Conservation (phyloP, 2,113 vertebrate species). For the Limnothrissa miodon region DNA sequence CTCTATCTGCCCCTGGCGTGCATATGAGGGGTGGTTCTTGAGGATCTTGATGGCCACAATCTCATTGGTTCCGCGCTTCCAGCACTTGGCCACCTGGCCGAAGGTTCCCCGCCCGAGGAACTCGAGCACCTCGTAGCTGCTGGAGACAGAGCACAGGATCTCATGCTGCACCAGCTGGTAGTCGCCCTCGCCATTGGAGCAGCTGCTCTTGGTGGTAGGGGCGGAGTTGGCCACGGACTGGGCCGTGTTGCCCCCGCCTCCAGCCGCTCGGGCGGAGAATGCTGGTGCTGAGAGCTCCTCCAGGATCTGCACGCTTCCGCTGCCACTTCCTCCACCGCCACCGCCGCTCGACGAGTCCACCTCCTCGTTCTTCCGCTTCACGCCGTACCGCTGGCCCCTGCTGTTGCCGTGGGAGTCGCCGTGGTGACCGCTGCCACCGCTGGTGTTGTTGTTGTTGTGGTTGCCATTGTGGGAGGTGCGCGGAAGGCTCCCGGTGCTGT, state of each 20-base stretch:
- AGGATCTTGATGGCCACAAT: constrained; percentile 98
- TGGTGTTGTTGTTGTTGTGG: not conserved
- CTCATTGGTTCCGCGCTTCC: constrained; percentile 97
- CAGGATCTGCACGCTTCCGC: constrained; percentile 96
- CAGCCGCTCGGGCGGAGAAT: constrained; percentile 89
- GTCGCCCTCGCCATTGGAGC: constrained; percentile 92
- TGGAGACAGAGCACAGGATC: constrained; percentile 95
- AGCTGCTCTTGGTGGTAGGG: constrained; percentile 92
- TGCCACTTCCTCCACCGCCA: constrained; percentile 71
- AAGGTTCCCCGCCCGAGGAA: constrained; percentile 95
- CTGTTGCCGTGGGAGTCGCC: constrained; percentile 69
- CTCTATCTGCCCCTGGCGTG: constrained; percentile 97
- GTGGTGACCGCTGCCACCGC: constrained; percentile 74
- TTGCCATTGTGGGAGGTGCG: constrained; percentile 43
- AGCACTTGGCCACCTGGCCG: constrained; percentile 96
- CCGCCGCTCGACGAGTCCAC: constrained; percentile 59
- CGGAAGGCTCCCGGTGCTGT: constrained; percentile 86
- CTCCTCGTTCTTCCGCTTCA: constrained; percentile 96
- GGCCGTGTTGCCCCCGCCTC: constrained; percentile 83
- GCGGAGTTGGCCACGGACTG: constrained; percentile 78
- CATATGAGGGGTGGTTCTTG: constrained; percentile 97
- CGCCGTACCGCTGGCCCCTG: constrained; percentile 85
- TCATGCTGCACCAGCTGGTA: constrained; percentile 98
- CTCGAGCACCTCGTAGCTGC: constrained; percentile 95
- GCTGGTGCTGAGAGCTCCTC: constrained; percentile 95